Evolutionary conservation across 2,797 vertebrate species (phyloP).

Genomic region (Podargus strigoides): DNA sequence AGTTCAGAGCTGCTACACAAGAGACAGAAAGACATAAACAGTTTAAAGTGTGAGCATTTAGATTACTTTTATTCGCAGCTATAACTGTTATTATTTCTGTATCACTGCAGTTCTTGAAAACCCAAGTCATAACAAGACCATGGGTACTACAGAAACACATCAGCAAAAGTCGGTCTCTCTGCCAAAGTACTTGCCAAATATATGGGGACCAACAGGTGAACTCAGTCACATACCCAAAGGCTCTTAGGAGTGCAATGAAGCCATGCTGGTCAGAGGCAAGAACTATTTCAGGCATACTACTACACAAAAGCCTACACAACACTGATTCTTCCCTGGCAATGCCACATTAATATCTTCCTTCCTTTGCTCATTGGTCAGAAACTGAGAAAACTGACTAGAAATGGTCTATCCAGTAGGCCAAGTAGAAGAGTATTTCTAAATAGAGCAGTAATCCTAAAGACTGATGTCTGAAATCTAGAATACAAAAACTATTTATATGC

Average conservation of each 20-base stretch:
- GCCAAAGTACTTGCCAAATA: background rate
- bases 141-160: background rate
- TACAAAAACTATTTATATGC: background rate
- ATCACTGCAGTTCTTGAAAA: background rate
- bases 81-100: background rate
- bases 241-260: background rate
- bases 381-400: background rate
- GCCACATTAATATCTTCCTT: background rate
- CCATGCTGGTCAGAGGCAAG: background rate
- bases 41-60: background rate
- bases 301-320: background rate
- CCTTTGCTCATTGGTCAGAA: background rate
- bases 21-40: background rate
- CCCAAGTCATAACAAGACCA: background rate
- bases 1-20: background rate
- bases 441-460: background rate
- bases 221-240: background rate
- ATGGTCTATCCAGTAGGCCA: background rate
- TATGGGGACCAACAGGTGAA: background rate
- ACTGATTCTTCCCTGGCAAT: background rate
- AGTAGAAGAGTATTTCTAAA: background rate
- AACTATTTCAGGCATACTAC: background rate
- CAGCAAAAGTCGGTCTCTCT: background rate
- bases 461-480: background rate
- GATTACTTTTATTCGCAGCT: background rate